Base-by-base conservation (phyloP, 2,797 vertebrate genomes). In the Oreortyx pictus region DNA sequence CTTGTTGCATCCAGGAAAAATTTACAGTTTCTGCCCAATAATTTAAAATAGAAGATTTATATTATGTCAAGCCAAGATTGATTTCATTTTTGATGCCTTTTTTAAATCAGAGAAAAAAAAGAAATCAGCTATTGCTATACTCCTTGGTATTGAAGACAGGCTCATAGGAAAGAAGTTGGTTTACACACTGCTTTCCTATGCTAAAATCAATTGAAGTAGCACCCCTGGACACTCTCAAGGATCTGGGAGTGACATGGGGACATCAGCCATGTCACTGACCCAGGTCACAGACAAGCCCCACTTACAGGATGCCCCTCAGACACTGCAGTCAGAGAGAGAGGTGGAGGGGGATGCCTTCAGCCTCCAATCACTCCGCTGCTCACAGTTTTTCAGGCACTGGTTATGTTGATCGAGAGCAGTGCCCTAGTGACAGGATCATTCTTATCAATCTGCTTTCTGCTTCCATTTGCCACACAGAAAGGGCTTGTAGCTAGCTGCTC, bases 341-440 rank as follows among this genome's bases (percentile, higher is more conserved):
- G 43, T 67, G 41, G 84, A 85, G 47, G 16, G 17, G 11, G 82
- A 67, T 0, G 1, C 89, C 85, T 88, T 74, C 85, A 86, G 62
- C 59, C 49, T 80, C 86, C 84, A 54, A 3, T 62, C 79, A 25
- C 29, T 39, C 75, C 64, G 82, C 85, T 94, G 73, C 80, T 85
- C 47, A 0, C 35, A 92, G 74, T 61, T 95, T 96, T 93, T 96
- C 85, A 74, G 78, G 80, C 87, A 5, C 47, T 70, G 60, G 60
- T 95, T 91, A 24, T 29, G 90, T 91, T 96, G 93, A 94, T 92
- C 6, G 2, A 95, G 84, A 95, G 67, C 93, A 95, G 94, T 74
- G 62, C 67, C 87, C 39, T 72, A 22, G 47, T 91, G 92, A 91
- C 95, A 91, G 87, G 59, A 70, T 47, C 29, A 1, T 61, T 91